phyloP scores from a whole-genome alignment of 2,888 invertebrate species.

The Sicus ferrugineus region DNA sequence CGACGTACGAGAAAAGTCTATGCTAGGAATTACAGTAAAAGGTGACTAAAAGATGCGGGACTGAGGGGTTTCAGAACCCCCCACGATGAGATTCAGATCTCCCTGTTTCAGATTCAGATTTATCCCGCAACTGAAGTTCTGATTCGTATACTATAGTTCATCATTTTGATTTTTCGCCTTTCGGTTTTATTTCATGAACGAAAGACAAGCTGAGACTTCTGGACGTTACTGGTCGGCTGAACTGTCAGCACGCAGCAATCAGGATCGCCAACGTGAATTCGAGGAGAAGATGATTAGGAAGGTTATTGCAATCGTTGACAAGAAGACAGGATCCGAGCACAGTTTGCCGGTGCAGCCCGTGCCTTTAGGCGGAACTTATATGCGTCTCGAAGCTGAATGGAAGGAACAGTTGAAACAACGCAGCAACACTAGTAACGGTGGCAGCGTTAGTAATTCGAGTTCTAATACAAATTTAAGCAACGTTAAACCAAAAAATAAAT shows the following conservation, averaged over 20 bases:
- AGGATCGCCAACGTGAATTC: slow-evolving; percentile 84
- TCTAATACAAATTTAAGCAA: slow-evolving; percentile 9
- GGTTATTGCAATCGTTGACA: slow-evolving; percentile 58
- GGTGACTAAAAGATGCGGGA: slow-evolving; percentile 37
- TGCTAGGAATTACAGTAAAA: slow-evolving; percentile 23
- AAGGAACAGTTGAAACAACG: slow-evolving; percentile 67
- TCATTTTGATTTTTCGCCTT: not conserved
- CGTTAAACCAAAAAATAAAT: slow-evolving; percentile 20
- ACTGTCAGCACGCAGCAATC: slow-evolving; percentile 82
- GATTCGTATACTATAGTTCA: not conserved
- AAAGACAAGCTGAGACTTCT: slow-evolving; percentile 56
- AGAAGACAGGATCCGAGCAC: slow-evolving; percentile 59
- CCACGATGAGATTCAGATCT: too few relatives aligned
- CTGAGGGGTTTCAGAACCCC: too few relatives aligned
- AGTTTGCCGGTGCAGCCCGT: slow-evolving; percentile 44
- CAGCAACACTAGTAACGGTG: slow-evolving; percentile 29
- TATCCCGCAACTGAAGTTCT: not conserved
- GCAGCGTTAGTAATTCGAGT: slow-evolving; percentile 6
- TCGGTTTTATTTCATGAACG: not conserved
- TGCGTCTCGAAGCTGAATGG: slow-evolving; percentile 80
- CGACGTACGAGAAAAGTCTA: slow-evolving; percentile 45
- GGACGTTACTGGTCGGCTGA: slow-evolving; percentile 79
- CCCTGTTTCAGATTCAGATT: too few relatives aligned
- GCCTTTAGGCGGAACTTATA: slow-evolving; percentile 74
- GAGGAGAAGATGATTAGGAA: slow-evolving; percentile 78